Percentiles rank a stretch among this genome's conserved stretches.
Evolutionary conservation across 2,797 vertebrate genomes (phyloP).

Genomic region (Oceanodroma leucorhoa): DNA sequence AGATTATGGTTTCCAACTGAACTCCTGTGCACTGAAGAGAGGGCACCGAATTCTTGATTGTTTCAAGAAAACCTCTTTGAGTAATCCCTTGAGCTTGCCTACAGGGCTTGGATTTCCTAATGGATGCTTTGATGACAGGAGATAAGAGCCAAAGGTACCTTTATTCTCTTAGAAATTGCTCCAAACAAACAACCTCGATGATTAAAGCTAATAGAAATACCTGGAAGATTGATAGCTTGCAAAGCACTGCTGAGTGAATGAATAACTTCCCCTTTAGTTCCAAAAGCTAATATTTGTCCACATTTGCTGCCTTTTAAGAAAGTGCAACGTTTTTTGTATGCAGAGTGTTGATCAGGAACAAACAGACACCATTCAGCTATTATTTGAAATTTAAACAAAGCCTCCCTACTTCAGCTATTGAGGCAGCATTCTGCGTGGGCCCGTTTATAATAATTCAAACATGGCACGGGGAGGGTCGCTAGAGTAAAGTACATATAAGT

Average conservation of each 20-base stretch:
- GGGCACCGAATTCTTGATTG: constrained; percentile 68
- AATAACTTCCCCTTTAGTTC: constrained; percentile 80
- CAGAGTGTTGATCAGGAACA: constrained; percentile 83
- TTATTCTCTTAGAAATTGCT: constrained; percentile 82
- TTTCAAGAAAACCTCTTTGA: constrained; percentile 75
- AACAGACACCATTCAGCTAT: constrained; percentile 74
- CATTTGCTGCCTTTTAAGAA: constrained; percentile 76
- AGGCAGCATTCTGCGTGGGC: constrained; percentile 14
- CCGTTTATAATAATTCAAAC: constrained; percentile 56
- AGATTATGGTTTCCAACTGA: constrained; percentile 67
- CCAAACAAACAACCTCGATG: constrained; percentile 82
- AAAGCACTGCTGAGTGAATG: constrained; percentile 78
- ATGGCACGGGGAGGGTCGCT: background rate
- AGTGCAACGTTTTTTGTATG: constrained; percentile 61
- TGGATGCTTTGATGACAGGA: constrained; percentile 85
- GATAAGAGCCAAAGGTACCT: constrained; percentile 83
- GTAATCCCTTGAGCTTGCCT: constrained; percentile 82
- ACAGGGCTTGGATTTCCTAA: constrained; percentile 78
- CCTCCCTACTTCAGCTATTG: constrained; percentile 33
- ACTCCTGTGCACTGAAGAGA: constrained; percentile 63
- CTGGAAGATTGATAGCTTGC: constrained; percentile 78
- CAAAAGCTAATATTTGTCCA: constrained; percentile 81
- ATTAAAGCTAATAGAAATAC: constrained; percentile 83
- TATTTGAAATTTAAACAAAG: constrained; percentile 75
- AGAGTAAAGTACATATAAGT: background rate